These are phyloP conservation scores for Plecotus auritus DNA, from an alignment of 2,113 vertebrate species.

Conservation along the genomic window DNA sequence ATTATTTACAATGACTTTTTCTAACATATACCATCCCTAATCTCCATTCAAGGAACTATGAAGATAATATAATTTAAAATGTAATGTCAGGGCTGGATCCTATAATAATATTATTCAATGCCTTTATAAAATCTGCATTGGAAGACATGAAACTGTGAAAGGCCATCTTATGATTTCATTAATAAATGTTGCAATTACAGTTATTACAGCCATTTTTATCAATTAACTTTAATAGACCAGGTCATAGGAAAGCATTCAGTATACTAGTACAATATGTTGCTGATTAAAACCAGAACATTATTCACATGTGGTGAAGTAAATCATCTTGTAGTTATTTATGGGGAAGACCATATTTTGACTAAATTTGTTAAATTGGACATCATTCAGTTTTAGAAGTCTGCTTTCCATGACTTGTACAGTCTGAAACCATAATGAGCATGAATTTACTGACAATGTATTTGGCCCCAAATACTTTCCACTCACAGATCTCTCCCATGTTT, in stretches of 20 bases:
- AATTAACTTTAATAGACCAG: constrained; percentile 49
- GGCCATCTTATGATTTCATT: constrained; percentile 40
- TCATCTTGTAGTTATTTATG: constrained; percentile 56
- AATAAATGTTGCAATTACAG: constrained; percentile 48
- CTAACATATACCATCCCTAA: neutral
- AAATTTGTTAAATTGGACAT: constrained; percentile 58
- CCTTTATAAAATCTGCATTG: constrained; percentile 30
- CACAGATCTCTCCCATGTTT: neutral
- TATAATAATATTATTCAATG: neutral
- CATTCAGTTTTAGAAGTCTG: constrained; percentile 44
- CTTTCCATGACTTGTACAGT: neutral
- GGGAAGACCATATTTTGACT: constrained; percentile 58
- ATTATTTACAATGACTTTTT: constrained; percentile 26
- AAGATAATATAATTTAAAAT: constrained; percentile 12
- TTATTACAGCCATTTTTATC: constrained; percentile 31
- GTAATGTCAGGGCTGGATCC: neutral
- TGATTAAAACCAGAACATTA: constrained; percentile 45
- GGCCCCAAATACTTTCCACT: neutral
- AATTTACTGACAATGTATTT: constrained; percentile 23
- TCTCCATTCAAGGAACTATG: neutral
- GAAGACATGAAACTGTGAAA: constrained; percentile 4
- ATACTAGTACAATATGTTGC: constrained; percentile 29
- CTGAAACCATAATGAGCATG: neutral
- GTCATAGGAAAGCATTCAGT: constrained; percentile 44
- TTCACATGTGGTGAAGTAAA: constrained; percentile 59